phyloP scores from a whole-genome alignment of 2,113 vertebrate genomes.

The Heterotis niloticus region DNA sequence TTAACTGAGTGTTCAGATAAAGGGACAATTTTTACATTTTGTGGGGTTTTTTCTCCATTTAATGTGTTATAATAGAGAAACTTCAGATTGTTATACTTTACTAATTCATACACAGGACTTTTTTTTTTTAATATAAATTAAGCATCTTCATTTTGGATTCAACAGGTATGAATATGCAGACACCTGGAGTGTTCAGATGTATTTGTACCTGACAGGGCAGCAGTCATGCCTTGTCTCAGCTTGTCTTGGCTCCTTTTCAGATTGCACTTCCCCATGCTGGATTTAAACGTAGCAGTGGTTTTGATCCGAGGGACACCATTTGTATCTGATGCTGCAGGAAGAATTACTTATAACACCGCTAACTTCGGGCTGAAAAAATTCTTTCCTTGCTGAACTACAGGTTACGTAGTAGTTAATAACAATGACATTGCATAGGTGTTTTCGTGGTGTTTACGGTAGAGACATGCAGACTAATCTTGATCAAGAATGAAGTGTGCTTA shows the following conservation, averaged over 20 bases:
- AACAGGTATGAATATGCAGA: conserved; percentile 6
- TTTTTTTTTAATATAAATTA: background rate
- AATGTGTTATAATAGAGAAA: too few species aligned
- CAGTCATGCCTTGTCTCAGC: conserved; percentile 73
- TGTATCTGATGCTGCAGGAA: conserved; percentile 57
- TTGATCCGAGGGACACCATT: conserved; percentile 71
- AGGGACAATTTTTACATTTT: too few species aligned
- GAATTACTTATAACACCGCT: conserved; percentile 35
- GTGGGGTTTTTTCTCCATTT: too few species aligned
- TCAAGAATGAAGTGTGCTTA: conserved; percentile 53
- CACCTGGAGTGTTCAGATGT: background rate
- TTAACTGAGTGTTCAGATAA: too few species aligned
- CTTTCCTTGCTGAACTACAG: background rate
- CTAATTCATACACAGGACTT: background rate
- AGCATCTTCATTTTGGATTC: background rate
- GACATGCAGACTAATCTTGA: conserved; percentile 47
- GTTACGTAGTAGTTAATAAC: background rate
- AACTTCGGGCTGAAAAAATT: background rate
- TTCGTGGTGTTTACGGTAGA: conserved; percentile 37
- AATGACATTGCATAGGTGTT: conserved; percentile 26
- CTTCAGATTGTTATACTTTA: background rate
- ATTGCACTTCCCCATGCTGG: conserved; percentile 84
- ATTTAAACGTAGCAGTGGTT: conserved; percentile 85
- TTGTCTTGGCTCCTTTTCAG: conserved; percentile 81
- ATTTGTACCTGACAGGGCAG: conserved; percentile 77